Evolutionary conservation across 2,888 invertebrate species (phyloP).

Genomic region (Empis stercorea): DNA sequence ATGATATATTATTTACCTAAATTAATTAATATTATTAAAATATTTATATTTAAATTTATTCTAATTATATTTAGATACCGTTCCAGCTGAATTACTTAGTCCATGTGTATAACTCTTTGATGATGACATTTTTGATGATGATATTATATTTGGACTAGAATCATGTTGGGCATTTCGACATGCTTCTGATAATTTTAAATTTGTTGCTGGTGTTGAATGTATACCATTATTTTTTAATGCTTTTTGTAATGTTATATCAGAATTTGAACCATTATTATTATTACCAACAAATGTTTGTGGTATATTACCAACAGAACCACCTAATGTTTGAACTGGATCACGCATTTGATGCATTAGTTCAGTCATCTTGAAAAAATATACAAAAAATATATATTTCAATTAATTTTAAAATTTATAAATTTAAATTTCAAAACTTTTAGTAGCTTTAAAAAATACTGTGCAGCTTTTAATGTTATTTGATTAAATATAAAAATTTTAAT

Average conservation of each 20-base stretch:
- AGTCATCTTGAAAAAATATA: constrained; percentile 31
- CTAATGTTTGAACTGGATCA: constrained; percentile 34
- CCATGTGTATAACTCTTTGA: constrained; percentile 37
- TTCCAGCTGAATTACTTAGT: constrained; percentile 34
- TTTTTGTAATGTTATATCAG: constrained; percentile 21
- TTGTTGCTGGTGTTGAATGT: constrained; percentile 34
- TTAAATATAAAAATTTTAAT: too few relatives aligned
- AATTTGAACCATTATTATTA: constrained; percentile 13
- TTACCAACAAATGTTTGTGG: constrained; percentile 27
- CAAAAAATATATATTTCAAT: too few relatives aligned
- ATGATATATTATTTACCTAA: constrained; percentile 31
- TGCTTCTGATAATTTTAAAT: constrained; percentile 32
- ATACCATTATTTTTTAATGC: constrained; percentile 20
- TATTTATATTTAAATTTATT: neutral
- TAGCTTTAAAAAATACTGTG: too few relatives aligned
- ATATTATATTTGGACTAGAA: constrained; percentile 30
- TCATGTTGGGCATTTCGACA: constrained; percentile 32
- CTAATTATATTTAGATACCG: constrained; percentile 18
- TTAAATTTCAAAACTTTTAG: too few relatives aligned
- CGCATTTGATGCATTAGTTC: constrained; percentile 38
- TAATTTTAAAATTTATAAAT: too few relatives aligned
- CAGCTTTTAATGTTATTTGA: too few relatives aligned
- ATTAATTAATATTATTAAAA: neutral
- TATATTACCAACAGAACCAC: constrained; percentile 35
- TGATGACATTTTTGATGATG: constrained; percentile 33